A percentile compares a stretch with the other conserved stretches of the same genome.
Conservation (phyloP, 2,113 vertebrate genomes). For the Menura novaehollandiae region DNA sequence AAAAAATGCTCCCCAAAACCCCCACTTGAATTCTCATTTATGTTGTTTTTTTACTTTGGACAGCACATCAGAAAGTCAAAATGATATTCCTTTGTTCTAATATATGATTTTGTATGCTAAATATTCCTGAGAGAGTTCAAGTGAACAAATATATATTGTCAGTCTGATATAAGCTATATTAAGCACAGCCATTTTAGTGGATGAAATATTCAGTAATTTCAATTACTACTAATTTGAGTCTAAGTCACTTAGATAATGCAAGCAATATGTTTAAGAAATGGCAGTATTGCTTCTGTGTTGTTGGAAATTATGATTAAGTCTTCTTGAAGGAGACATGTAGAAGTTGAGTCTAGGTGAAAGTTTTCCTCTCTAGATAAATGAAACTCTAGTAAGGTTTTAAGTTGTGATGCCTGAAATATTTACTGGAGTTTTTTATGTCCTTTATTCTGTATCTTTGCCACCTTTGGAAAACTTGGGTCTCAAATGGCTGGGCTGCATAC, state of each 20-base stretch:
- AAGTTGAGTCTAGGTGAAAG: background rate
- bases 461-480: background rate
- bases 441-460: background rate
- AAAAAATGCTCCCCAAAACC: background rate
- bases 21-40: background rate
- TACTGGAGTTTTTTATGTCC: background rate
- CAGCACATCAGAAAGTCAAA: background rate
- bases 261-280: background rate
- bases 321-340: background rate
- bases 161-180: background rate
- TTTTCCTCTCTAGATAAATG: background rate
- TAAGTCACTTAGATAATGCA: background rate
- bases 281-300: background rate
- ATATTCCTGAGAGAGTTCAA: background rate
- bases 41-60: background rate
- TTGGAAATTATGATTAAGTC: background rate
- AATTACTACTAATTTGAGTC: background rate
- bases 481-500: background rate
- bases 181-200: background rate
- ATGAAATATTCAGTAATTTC: background rate
- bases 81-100: background rate
- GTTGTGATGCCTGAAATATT: background rate
- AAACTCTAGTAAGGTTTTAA: background rate
- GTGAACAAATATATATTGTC: background rate
- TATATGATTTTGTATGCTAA: background rate